Evolutionary conservation across 2,888 invertebrate species (phyloP).

Genomic region (Dicyrtoma fusca): DNA sequence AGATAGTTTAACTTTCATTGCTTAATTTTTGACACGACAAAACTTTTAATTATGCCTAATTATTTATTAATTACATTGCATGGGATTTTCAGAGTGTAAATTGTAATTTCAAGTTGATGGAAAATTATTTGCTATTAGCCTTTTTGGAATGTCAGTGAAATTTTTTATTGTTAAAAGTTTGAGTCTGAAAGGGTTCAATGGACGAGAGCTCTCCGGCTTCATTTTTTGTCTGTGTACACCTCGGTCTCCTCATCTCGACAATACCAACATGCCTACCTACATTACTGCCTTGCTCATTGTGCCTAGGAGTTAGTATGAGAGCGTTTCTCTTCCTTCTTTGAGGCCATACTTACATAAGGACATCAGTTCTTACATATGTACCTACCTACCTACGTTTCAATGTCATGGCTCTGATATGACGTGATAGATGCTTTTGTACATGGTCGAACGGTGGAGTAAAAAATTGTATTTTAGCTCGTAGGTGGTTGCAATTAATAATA

Average conservation of each 20-base stretch:
- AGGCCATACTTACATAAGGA: background rate
- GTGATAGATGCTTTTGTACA: slow-evolving; percentile 27
- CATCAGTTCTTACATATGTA: background rate
- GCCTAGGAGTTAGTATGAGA: too few species aligned
- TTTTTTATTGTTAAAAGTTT: slow-evolving; percentile 33
- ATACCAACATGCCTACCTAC: background rate
- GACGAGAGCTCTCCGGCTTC: background rate
- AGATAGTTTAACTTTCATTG: slow-evolving; percentile 11
- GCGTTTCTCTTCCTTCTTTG: too few species aligned
- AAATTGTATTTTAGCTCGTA: slow-evolving; percentile 18
- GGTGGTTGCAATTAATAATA: slow-evolving; percentile 32
- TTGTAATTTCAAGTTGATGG: slow-evolving; percentile 10
- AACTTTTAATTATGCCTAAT: slow-evolving; percentile 23
- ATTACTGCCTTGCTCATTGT: too few species aligned
- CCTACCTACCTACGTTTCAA: too few species aligned
- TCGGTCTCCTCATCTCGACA: background rate
- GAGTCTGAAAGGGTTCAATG: slow-evolving; percentile 29
- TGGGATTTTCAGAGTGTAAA: slow-evolving; percentile 10
- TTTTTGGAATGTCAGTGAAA: slow-evolving; percentile 22
- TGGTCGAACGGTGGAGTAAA: background rate
- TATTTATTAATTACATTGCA: slow-evolving; percentile 33
- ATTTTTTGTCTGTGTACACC: background rate
- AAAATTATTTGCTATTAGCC: slow-evolving; percentile 22
- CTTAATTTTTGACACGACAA: slow-evolving; percentile 26
- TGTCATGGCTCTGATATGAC: slow-evolving; percentile 21